Evolutionary conservation across 2,113 vertebrate genomes (phyloP), one percentile per base, ranked within the genome.

Genomic region (Podarcis cretensis): DNA sequence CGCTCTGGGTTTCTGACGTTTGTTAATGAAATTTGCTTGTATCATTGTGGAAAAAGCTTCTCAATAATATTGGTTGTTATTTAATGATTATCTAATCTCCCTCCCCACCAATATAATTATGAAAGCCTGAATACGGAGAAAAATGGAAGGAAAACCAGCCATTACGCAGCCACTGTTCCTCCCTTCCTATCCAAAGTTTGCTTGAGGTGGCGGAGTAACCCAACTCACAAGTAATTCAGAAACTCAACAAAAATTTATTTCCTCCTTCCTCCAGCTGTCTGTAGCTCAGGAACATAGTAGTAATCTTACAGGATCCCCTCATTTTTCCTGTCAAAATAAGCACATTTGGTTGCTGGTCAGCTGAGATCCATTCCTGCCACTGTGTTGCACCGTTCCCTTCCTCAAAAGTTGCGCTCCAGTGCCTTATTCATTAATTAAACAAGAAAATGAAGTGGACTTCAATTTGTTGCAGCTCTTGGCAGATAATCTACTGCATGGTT

Each of bases 341-440:
- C 43, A 81, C 85, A 85, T 71, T 35, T 81, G 30, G 48, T 88
- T 79, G 27, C 40, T 73, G 66, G 32, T 30, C 40, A 59, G 78
- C 68, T 89, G 90, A 74, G 23, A 90, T 78, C 54, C 2, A 35
- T 81, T 89, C 69, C 40, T 80, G 10, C 90, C 8, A 48, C 87
- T 83, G 27, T 85, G 37, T 27, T 87, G 27, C 18, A 78, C 40
- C 1, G 77, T 81, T 87, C 84, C 57, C 6, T 81, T 85, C 30
- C 65, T 87, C 88, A 21, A 86, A 76, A 35, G 35, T 48, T 90
- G 32, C n/a, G 59, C 88, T 59, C 87, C 20, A 0, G 8, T 88
- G 84, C 74, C 78, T 91, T 54, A 85, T 90, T 91, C 92, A 89
- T 84, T 1, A 75, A 91, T 74, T 30, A 84, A 85, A 84, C 76